Percentiles rank a stretch among this genome's conserved stretches.
phyloP scores from a whole-genome alignment of 2,113 vertebrate species.

The Gobiocypris rarus region DNA sequence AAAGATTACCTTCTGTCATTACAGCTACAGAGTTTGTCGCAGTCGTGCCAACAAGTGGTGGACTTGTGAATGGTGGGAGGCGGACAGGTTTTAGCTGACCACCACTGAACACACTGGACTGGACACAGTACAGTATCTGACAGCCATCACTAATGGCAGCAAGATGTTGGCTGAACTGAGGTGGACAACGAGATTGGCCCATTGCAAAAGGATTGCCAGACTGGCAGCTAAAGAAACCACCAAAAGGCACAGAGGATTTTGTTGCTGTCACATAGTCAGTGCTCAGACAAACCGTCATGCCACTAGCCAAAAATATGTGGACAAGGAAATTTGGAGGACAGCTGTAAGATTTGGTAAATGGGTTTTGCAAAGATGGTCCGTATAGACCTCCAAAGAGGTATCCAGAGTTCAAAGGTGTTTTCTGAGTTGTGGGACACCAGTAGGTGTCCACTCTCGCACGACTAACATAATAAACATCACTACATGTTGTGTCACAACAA shows the following conservation, averaged over 20 bases:
- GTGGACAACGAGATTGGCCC: slow-evolving; percentile 76
- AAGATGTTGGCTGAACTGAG: slow-evolving; percentile 86
- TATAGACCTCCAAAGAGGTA: slow-evolving; percentile 90
- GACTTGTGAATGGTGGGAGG: slow-evolving; percentile 83
- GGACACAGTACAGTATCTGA: slow-evolving; percentile 86
- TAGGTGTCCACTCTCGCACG: slow-evolving; percentile 77
- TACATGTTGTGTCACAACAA: slow-evolving; percentile 76
- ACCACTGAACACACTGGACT: slow-evolving; percentile 78
- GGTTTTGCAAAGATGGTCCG: slow-evolving; percentile 73
- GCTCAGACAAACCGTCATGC: slow-evolving; percentile 82
- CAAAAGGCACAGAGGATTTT: slow-evolving; percentile 79
- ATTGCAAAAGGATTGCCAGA: slow-evolving; percentile 77
- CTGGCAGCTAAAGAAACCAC: slow-evolving; percentile 90
- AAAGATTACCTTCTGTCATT: slow-evolving; percentile 73
- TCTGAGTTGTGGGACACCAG: slow-evolving; percentile 75
- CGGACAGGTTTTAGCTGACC: slow-evolving; percentile 72
- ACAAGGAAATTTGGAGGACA: slow-evolving; percentile 78
- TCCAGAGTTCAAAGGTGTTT: slow-evolving; percentile 64
- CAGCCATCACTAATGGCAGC: slow-evolving; percentile 86
- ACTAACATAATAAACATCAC: slow-evolving; percentile 74
- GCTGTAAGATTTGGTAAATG: slow-evolving; percentile 78
- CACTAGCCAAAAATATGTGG: slow-evolving; percentile 76
- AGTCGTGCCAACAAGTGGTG: slow-evolving; percentile 65
- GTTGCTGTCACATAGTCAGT: slow-evolving; percentile 78
- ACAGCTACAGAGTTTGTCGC: slow-evolving; percentile 81